Base-by-base conservation (phyloP, 2,888 invertebrate species). In the Agrypnus murinus region DNA sequence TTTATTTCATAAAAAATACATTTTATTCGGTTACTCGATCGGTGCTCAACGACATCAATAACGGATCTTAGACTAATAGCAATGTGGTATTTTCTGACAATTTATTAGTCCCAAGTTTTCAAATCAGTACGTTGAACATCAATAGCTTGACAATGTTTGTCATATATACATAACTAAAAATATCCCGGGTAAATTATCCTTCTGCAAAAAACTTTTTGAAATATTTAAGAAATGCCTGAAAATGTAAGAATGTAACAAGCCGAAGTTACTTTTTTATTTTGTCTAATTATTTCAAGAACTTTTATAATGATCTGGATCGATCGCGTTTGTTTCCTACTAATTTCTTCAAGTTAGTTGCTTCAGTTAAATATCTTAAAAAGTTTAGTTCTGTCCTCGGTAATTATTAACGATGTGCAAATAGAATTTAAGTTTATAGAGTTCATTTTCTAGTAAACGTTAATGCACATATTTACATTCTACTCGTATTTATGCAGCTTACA, bases 371-470 rank as follows among this genome's bases (percentile, higher is more conserved):
- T 65, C 57, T 65, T 25, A 40, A 66, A 25, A 70, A 70, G 70
- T 70, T 69, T 65, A 43, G 57, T 45, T 62, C 48, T 53, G 38
- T 65, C 70, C 53, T 65, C 57, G 65, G 59, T 40, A 70, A 65
- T 70, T 70, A 70, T 70, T 70, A 70, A 70, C 65, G 70, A 70
- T 65, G 65, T 70, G 65, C 65, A 70, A 70, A 70, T 70, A 70
- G 65, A 65, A 70, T 70, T 66, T 62, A 65, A 70, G 62, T 70
- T 65, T 65, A n/a, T 40, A 65, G 50, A 65, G 65, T 62, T 66
- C 57, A 60, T 55, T 69, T 65, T 36, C 45, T 69, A 36, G 46
- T 70, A 40, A 40, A 55, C 48, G 65, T 65, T 70, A 70, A 69
- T 19, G 1, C 17, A 8, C 25, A 25, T 25, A 25, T 25, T 25